A percentile compares a stretch with the other conserved stretches of the same genome.
Conservation (phyloP, 2,888 invertebrate species). For the Choreutis nemorana region DNA sequence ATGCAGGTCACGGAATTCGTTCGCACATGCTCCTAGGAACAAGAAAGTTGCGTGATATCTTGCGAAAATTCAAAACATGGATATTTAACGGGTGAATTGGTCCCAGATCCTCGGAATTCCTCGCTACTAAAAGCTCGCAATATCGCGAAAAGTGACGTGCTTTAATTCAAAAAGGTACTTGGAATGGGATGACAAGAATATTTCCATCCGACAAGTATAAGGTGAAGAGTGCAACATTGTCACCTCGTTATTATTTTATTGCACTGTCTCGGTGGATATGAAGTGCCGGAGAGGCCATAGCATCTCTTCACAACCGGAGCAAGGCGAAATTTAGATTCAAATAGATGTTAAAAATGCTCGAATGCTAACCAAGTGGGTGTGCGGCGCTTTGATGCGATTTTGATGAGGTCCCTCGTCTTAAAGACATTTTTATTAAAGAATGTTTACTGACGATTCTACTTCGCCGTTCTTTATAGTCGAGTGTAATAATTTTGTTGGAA, state of each 20-base stretch:
- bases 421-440: constrained; percentile 42
- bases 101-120: too few species aligned
- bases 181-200: too few species aligned
- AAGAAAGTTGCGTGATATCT: too few species aligned
- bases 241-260: constrained; percentile 37
- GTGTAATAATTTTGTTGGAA: constrained; percentile 30
- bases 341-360: constrained; percentile 45
- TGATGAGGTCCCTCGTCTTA: constrained; percentile 35
- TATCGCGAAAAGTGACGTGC: too few species aligned
- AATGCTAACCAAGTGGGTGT: constrained; percentile 32
- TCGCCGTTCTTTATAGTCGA: constrained; percentile 27
- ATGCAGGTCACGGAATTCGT: too few species aligned
- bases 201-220: constrained; percentile 16
- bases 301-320: constrained; percentile 27
- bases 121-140: too few species aligned
- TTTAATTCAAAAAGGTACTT: too few species aligned
- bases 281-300: constrained; percentile 24
- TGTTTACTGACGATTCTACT: constrained; percentile 27
- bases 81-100: too few species aligned
- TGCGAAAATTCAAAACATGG: too few species aligned
- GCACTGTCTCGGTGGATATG: constrained; percentile 22
- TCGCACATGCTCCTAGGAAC: too few species aligned
- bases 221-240: constrained; percentile 22
- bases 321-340: constrained; percentile 46
- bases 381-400: constrained; percentile 44